Conservation (phyloP, 1,140 invertebrate species). For the Capitella teleta region DNA sequence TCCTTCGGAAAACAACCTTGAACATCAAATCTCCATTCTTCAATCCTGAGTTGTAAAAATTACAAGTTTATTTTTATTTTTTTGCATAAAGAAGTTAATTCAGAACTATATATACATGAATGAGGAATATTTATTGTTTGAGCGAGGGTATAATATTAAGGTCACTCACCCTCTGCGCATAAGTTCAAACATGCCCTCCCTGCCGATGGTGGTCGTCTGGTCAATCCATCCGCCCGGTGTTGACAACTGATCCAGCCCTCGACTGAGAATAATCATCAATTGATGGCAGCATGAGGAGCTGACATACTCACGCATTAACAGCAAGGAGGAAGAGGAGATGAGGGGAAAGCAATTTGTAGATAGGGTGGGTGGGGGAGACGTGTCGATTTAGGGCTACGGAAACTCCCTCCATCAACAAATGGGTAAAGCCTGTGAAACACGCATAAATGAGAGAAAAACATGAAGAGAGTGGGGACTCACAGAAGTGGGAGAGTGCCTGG, state of each 20-base stretch:
- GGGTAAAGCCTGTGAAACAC: constrained; percentile 21
- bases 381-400: constrained; percentile 35
- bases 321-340: constrained; percentile 40
- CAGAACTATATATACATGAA: background rate
- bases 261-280: background rate
- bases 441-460: background rate
- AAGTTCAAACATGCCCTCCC: constrained; percentile 36
- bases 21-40: constrained; percentile 26
- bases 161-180: constrained; percentile 17
- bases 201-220: constrained; percentile 32
- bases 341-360: constrained; percentile 38
- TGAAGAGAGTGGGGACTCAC: constrained; percentile 1
- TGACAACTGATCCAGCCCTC: constrained; percentile 33
- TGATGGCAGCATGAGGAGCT: background rate
- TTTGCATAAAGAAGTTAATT: background rate
- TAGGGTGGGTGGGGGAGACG: constrained; percentile 38
- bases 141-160: background rate
- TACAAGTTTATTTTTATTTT: background rate
- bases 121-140: background rate
- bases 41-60: constrained; percentile 16
- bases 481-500: constrained; percentile 11
- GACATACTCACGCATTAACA: constrained; percentile 22
- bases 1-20: constrained; percentile 29
- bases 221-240: constrained; percentile 38
- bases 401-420: constrained; percentile 41